Evolutionary conservation across 2,797 vertebrate species (phyloP).

Genomic region (Ceyx erithaca): DNA sequence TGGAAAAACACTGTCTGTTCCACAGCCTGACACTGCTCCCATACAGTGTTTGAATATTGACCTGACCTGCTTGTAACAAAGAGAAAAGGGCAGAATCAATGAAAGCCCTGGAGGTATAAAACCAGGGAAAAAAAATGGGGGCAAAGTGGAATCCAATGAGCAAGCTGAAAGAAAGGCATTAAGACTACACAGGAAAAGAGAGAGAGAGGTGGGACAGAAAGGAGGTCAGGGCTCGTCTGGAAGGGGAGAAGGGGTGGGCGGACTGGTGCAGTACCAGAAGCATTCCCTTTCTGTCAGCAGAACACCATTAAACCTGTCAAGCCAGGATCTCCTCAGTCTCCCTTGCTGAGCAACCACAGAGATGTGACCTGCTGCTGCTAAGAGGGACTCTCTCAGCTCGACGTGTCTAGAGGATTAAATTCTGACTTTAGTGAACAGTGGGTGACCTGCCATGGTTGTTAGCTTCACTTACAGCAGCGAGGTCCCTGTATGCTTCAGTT

Average conservation of each 20-base stretch:
- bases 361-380: not conserved
- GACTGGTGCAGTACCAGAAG: fast-evolving
- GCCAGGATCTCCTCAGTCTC: not conserved
- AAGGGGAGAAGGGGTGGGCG: not conserved
- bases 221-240: not conserved
- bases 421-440: not conserved
- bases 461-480: fast-evolving
- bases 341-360: fast-evolving
- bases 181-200: not conserved
- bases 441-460: fast-evolving
- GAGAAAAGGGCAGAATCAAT: not conserved
- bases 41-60: not conserved
- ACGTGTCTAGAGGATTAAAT: not conserved
- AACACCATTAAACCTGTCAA: fast-evolving
- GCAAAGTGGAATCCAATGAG: not conserved
- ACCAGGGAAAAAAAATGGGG: not conserved
- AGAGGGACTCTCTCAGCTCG: not conserved
- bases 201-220: not conserved
- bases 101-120: not conserved
- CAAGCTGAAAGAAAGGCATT: not conserved
- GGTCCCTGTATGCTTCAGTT: not conserved
- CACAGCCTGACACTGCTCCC: not conserved
- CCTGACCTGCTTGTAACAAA: not conserved
- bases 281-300: not conserved
- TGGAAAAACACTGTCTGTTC: not conserved